Evolutionary conservation across 2,888 invertebrate species (phyloP), one percentile per base, ranked within the genome.

Genomic region (Griposia aprilina): DNA sequence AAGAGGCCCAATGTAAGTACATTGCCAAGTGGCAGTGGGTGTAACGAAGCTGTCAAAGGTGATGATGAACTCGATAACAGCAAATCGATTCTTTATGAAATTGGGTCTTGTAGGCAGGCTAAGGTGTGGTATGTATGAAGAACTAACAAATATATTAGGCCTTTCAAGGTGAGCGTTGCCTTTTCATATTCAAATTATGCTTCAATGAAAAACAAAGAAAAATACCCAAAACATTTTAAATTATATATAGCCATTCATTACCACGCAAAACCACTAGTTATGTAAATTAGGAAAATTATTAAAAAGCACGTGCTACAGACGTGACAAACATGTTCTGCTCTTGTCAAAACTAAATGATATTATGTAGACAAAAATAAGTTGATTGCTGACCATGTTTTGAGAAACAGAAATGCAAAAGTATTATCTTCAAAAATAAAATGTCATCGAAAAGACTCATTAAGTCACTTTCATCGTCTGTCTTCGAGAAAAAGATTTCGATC

Each of bases 261-360:
- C 36, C 7, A 67, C 36, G 66, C 62, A 72, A 65, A 82, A n/a
- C 55, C 11, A 68, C 68, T 13, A 57, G 74, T 79, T 82, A 78
- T 86, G 83, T 68, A 62, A 86, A 84, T 83, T 55, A 69, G 41
- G 45, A 62, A 4, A 67, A 71, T 75, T 79, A 68, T 71, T 67
- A 65, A 79, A 77, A 82, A 75, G 20, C 72, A 85, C 72, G 60
- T 84, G 83, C 45, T 30, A 1, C 7, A 66, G 26, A 74, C 60
- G 66, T 73, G 78, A 70, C 74, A 66, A 59, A 66, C 57, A 30
- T 13, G n/a, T 69, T 75, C 20, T 55, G 23, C 48, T 45, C 45
- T 41, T 71, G 60, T 63, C 30, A 45, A 74, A 84, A 72, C 17
- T n/a, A 45, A 48, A 11, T 55, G 2, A 48, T 45, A 30, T 52